Evolutionary conservation across 2,797 vertebrate genomes (phyloP).

Genomic region (Anas bernieri): DNA sequence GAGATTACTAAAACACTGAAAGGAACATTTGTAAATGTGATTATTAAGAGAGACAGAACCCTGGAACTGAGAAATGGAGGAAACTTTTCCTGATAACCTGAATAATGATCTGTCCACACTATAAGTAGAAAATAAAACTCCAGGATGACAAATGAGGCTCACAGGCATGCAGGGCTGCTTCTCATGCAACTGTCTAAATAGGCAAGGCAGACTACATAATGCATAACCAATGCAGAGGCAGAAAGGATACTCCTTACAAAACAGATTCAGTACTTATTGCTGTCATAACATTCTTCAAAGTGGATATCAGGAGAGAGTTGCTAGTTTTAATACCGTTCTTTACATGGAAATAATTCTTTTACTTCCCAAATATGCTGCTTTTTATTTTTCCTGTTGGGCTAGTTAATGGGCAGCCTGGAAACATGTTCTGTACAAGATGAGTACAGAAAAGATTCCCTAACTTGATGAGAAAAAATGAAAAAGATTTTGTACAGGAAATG

Average conservation of each 20-base stretch:
- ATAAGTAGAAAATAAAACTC: neutral
- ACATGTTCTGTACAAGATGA: neutral
- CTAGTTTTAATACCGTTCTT: neutral
- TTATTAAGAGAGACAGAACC: neutral
- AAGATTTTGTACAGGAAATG: neutral
- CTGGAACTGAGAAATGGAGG: neutral
- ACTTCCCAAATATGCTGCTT: neutral
- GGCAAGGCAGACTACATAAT: neutral
- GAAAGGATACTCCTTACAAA: neutral
- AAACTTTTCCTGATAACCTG: neutral
- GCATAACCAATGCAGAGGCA: neutral
- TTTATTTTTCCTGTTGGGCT: neutral
- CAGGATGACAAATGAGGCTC: neutral
- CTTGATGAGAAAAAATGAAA: neutral
- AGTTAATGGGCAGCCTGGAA: neutral
- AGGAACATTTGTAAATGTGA: neutral
- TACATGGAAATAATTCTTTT: neutral
- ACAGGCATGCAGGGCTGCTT: neutral
- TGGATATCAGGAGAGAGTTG: neutral
- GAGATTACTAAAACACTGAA: neutral
- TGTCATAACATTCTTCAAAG: neutral
- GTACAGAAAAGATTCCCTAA: neutral
- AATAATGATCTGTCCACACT: neutral
- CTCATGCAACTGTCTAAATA: neutral
- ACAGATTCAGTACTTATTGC: neutral